These are phyloP conservation scores for Nasonia oneida DNA, from an alignment of 2,888 invertebrate species.

Conservation along the genomic window DNA sequence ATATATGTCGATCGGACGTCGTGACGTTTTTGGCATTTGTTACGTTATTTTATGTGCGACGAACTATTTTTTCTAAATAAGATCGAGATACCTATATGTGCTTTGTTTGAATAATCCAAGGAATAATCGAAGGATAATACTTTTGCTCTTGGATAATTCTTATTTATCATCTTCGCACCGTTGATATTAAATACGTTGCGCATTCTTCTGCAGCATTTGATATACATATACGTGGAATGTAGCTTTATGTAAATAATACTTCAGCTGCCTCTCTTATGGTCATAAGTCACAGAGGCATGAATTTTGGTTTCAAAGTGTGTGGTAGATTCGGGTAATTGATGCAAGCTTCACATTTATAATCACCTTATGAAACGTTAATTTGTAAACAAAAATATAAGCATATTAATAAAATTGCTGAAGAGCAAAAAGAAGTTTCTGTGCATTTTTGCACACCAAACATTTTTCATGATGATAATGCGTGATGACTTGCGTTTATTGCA, in stretches of 20 bases:
- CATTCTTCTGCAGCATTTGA: neutral
- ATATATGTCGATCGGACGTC: slow-evolving; percentile 8
- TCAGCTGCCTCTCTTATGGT: no score
- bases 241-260: neutral
- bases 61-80: neutral
- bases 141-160: neutral
- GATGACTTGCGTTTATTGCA: no score
- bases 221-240: neutral
- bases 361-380: no score
- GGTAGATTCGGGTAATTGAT: no score
- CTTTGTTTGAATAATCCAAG: neutral
- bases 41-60: slow-evolving; percentile 1
- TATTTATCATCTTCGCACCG: neutral
- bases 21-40: slow-evolving; percentile 21
- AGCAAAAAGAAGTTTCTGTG: no score
- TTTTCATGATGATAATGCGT: no score
- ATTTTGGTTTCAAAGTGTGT: no score
- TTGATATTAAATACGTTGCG: neutral
- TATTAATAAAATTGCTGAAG: no score
- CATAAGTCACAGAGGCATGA: no score
- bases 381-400: no score
- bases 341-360: no score
- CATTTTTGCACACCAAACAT: no score
- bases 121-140: neutral
- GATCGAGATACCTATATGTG: neutral